Evolutionary conservation across 2,888 invertebrate genomes (phyloP), one percentile per base, ranked within the genome.

Genomic region (Ectemnius cavifrons): DNA sequence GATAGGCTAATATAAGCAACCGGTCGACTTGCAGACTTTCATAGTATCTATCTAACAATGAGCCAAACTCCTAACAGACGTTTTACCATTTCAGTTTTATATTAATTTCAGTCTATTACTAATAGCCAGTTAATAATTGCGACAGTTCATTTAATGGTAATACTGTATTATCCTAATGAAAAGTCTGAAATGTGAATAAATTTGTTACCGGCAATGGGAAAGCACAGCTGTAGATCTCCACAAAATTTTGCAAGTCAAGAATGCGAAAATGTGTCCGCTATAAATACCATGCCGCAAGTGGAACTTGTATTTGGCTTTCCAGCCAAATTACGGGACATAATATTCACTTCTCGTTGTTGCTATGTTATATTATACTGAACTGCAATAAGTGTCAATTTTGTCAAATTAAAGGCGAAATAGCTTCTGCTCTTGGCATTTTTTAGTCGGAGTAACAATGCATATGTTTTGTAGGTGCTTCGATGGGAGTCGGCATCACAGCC

Each of bases 401-500:
- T 23, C 2, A 52, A 52, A 52, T 1, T 52, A n/a, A 16, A 52
- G 4, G 0, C 16, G n/a, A 16, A 14, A 14, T 5, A 2, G 1
- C 52, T 52, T 16, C 52, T 52, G 16, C 4, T 6, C 14, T 2
- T 6, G 5, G 37, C 5, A 52, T 52, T 52, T 52, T 16, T 52
- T 52, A 14, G 14, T 52, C 4, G 0, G 8, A 52, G n/a, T 52
- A 52, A 52, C 16, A 52, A 14, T 52, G 16, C 14, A 52, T 37
- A 37, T 37, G 37, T 2, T 56, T 28, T 69, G 18, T 92, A 98
- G 98, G 95, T 87, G 95, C 96, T 70, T 98, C 98, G 47, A 95
- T 96, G 91, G 97, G 97, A 78, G 97, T 98, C 27, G 99, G 99
- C 56, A 96, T 99, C 87, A 98, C 98, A 88, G 99, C 99, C 57